Conservation (phyloP, 2,797 vertebrate species). For the Bradypodion ventrale region DNA sequence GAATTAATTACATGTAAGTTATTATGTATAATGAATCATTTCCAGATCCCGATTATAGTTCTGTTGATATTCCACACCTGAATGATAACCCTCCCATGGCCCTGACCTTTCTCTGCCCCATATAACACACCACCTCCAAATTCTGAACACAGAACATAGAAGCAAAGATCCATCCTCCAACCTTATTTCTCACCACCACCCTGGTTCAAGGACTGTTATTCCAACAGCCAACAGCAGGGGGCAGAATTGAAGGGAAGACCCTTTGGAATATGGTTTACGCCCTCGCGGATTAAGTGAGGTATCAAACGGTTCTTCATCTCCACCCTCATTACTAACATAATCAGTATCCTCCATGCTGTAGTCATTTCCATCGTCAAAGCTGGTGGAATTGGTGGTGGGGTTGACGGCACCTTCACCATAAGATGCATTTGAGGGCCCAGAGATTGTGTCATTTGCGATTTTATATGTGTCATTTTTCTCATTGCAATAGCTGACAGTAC, state of each 20-base stretch:
- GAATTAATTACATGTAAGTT: too few relatives aligned
- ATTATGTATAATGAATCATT: too few relatives aligned
- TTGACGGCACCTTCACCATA: fast-evolving
- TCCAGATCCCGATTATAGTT: too few relatives aligned
- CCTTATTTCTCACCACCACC: neutral
- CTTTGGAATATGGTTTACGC: neutral
- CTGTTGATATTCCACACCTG: too few relatives aligned
- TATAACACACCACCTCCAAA: neutral
- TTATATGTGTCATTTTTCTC: neutral
- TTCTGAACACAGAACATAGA: neutral
- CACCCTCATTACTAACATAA: neutral
- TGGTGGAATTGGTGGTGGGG: neutral
- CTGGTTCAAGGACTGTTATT: neutral
- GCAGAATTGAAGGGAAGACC: too few relatives aligned
- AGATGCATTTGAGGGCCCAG: too few relatives aligned
- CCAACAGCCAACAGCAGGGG: neutral
- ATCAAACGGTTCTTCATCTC: fast-evolving
- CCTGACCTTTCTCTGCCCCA: neutral
- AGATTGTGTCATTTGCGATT: fast-evolving
- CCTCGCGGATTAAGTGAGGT: fast-evolving
- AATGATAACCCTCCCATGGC: neutral
- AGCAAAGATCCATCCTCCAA: neutral
- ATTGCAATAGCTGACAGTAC: neutral
- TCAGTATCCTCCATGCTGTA: fast-evolving
- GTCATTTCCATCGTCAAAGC: neutral